These are phyloP conservation scores for Poecilia picta DNA, from an alignment of 2,797 vertebrate genomes.

Conservation along the genomic window DNA sequence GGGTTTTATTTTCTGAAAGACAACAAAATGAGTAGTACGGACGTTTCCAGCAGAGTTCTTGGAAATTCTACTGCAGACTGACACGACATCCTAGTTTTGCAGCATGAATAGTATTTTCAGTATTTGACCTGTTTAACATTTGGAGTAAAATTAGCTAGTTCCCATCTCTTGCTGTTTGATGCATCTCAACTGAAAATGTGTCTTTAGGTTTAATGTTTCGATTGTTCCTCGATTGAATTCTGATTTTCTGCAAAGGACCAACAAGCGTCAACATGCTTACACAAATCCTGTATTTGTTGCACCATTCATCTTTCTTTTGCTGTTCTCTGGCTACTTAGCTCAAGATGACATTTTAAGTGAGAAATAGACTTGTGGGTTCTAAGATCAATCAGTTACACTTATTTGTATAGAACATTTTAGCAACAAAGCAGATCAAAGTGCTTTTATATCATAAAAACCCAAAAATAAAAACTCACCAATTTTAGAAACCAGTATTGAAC, in stretches of 20 bases:
- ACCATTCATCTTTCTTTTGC: no score
- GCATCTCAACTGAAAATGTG: background rate
- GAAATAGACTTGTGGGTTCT: no score
- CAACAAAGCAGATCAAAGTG: no score
- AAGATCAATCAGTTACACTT: no score
- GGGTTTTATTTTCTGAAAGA: slow-evolving; percentile 14
- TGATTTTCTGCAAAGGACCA: background rate
- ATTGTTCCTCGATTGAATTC: background rate
- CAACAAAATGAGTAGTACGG: background rate
- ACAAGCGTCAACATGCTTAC: background rate
- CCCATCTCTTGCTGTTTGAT: background rate
- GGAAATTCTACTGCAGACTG: background rate
- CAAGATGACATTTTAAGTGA: no score
- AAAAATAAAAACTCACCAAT: no score
- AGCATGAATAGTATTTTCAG: background rate
- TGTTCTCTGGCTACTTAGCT: no score
- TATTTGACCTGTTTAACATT: background rate
- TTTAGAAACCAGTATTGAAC: no score
- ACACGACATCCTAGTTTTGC: background rate
- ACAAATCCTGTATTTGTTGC: no score
- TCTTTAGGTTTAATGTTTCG: background rate
- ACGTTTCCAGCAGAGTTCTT: background rate
- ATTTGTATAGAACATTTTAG: no score
- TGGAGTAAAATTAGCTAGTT: background rate
- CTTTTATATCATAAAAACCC: no score